Base-by-base conservation (phyloP, 2,113 vertebrate species). In the Bucco capensis region DNA sequence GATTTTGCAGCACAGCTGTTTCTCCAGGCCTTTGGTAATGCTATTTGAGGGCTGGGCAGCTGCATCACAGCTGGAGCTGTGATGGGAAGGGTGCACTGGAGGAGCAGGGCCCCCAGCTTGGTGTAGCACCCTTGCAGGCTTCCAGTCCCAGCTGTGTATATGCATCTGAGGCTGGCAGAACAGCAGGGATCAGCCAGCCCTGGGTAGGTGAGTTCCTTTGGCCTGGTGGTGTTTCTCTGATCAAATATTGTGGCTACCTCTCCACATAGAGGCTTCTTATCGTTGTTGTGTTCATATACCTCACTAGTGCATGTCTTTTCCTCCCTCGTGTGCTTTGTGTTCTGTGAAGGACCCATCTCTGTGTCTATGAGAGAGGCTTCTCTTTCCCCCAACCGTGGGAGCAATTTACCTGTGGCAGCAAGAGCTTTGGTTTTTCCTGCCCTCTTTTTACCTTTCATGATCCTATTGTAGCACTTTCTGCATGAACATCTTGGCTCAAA, bases 201-300 rank as follows among this genome's bases (percentile, higher is more conserved):
- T 10, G 38, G 31, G 31, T 13, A 25, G 22, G 22, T 14, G 35
- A 44, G 35, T 44, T 16, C 40, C 33, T 67, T 12, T 28, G 40
- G 33, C 47, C 23, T 19, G 33, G 12, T 53, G 4, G 17, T 1
- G 0, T 24, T 61, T 47, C 25, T 47, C 25, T 37, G 10, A 12
- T 22, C 12, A 30, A 14, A 28, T 19, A 14, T 0, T 19, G n/a
- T 30, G n/a, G 54, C 47, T 42, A 35, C 54, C 31, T 33, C 27
- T 49, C 19, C 27, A 12, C 0, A 0, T 19, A 15, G 44, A 33
- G 40, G 18, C 31, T 69, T 0, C 1, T 28, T 23, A 6, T 1
- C 8, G 28, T 46, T 33, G 1, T 31, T 12, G 31, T 16, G 40
- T 50, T 62, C 11, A 2, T 17, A 9, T 2, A 15, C 13, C 2